phyloP scores from a whole-genome alignment of 1,140 invertebrate species.

The Akabosia matsudoensis region DNA sequence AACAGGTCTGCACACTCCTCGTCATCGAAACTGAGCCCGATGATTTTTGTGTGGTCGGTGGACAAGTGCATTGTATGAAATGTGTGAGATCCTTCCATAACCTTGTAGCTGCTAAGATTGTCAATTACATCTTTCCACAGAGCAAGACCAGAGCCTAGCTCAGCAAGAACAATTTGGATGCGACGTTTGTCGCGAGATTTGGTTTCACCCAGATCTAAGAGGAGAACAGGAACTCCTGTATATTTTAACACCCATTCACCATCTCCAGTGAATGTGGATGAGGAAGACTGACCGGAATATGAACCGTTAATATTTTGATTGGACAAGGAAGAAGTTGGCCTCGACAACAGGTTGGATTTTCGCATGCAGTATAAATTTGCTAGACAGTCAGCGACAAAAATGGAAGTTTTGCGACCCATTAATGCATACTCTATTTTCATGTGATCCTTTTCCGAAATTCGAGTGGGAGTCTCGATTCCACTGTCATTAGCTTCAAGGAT shows the following conservation, averaged over 20 bases:
- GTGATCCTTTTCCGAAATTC: constrained; percentile 66
- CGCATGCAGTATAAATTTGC: constrained; percentile 72
- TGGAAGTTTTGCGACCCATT: constrained; percentile 71
- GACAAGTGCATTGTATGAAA: constrained; percentile 83
- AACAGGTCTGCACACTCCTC: constrained; percentile 69
- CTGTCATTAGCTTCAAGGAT: constrained; percentile 16
- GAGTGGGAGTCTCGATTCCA: constrained; percentile 43
- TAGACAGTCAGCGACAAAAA: constrained; percentile 73
- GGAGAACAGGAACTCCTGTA: constrained; percentile 75
- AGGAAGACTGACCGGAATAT: neutral
- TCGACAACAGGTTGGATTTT: constrained; percentile 53
- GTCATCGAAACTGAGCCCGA: constrained; percentile 74
- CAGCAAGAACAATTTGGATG: constrained; percentile 73
- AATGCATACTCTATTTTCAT: constrained; percentile 76
- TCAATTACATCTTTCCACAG: constrained; percentile 82
- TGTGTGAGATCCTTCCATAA: constrained; percentile 58
- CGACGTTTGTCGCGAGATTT: constrained; percentile 66
- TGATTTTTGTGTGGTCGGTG: constrained; percentile 62
- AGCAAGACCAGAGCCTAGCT: constrained; percentile 77
- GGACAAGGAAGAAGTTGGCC: constrained; percentile 30
- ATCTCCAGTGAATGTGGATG: neutral
- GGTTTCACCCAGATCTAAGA: constrained; percentile 73
- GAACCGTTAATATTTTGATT: neutral
- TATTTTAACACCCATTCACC: constrained; percentile 68
- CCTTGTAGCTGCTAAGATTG: constrained; percentile 58